Percentiles rank a stretch among this genome's conserved stretches.
Evolutionary conservation across 2,113 vertebrate genomes (phyloP).

Genomic region (Illadopsis cleaveri): DNA sequence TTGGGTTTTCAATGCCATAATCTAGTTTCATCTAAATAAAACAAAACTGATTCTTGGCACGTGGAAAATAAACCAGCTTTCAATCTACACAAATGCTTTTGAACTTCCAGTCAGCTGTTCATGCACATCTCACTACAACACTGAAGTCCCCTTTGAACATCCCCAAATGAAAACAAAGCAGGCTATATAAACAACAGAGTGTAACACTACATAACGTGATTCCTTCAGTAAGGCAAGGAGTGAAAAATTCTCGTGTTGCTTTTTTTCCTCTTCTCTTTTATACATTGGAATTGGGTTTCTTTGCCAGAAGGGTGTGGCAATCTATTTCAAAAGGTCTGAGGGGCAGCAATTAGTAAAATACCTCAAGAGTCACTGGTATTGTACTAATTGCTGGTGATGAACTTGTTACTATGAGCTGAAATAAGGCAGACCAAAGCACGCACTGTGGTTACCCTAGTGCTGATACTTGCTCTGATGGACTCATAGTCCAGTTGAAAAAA

Average conservation of each 20-base stretch:
- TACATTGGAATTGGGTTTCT: neutral
- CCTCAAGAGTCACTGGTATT: neutral
- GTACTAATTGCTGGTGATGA: neutral
- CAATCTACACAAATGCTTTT: neutral
- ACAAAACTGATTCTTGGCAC: conserved; percentile 40
- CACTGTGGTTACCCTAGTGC: neutral
- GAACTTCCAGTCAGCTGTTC: conserved; percentile 20
- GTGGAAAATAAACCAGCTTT: conserved; percentile 27
- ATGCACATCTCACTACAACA: neutral
- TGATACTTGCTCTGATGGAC: neutral
- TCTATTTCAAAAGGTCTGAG: neutral
- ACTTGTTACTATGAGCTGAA: neutral
- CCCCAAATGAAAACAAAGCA: conserved; percentile 15
- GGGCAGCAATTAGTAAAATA: neutral
- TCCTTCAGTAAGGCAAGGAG: neutral
- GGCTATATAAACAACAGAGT: neutral
- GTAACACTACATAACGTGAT: neutral
- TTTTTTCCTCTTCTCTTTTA: neutral
- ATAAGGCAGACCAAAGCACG: neutral
- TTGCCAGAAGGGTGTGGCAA: neutral
- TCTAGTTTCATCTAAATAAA: conserved; percentile 58
- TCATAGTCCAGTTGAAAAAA: neutral
- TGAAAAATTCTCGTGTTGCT: neutral
- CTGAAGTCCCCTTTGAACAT: conserved; percentile 18
- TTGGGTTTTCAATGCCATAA: conserved; percentile 56